A percentile compares a stretch with the other conserved stretches of the same genome.
Conservation (phyloP, 2,797 vertebrate genomes). For the Nyctibius grandis region DNA sequence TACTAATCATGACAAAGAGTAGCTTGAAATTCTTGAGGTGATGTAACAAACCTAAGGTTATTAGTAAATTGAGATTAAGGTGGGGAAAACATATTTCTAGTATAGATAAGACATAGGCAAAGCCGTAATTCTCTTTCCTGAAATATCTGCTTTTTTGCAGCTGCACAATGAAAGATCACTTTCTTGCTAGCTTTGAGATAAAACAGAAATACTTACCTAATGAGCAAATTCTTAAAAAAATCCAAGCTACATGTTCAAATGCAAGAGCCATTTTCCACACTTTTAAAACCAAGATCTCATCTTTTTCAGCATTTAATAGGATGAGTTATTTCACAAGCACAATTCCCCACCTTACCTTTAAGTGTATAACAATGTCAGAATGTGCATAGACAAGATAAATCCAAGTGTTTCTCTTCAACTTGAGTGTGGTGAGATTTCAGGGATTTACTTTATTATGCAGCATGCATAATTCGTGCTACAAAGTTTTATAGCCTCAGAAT, state of each 20-base stretch:
- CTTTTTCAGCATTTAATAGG: background rate
- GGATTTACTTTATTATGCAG: background rate
- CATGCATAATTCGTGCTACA: background rate
- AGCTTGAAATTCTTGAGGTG: background rate
- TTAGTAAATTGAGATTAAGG: background rate
- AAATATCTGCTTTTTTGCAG: background rate
- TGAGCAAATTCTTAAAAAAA: background rate
- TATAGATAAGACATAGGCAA: background rate
- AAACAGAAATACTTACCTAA: background rate
- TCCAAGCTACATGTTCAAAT: background rate
- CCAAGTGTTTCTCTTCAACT: background rate
- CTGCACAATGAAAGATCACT: background rate
- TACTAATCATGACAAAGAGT: background rate
- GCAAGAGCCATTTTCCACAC: background rate
- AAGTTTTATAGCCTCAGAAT: background rate
- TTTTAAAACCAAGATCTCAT: background rate
- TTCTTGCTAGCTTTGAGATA: background rate
- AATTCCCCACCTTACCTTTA: background rate
- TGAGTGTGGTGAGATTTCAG: background rate
- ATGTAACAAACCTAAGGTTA: background rate
- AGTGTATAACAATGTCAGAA: background rate
- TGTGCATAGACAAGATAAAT: background rate
- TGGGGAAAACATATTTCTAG: background rate
- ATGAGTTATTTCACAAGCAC: background rate
- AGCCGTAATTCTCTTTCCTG: background rate